phyloP scores from a whole-genome alignment of 2,888 invertebrate genomes.

The Drosophila mulleri region DNA sequence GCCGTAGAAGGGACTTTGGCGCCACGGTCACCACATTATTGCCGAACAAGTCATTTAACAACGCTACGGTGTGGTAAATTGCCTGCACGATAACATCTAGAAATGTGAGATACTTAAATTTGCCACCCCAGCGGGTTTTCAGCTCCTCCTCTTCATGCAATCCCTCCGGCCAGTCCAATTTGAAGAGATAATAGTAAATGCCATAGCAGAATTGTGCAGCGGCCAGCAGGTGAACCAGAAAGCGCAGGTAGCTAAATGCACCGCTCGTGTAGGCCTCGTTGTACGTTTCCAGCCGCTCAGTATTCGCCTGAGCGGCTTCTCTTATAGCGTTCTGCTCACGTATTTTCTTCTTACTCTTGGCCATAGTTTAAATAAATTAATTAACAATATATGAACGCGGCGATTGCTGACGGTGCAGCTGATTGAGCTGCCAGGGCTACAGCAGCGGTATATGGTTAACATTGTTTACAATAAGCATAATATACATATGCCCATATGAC shows the following conservation, averaged over 20 bases:
- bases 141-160: slow-evolving; percentile 63
- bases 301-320: slow-evolving; percentile 51
- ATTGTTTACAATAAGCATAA: slow-evolving; percentile 10
- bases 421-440: slow-evolving; percentile 25
- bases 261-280: slow-evolving; percentile 73
- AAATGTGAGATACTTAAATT: slow-evolving; percentile 93
- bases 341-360: slow-evolving; percentile 61
- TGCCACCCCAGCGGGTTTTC: slow-evolving; percentile 87
- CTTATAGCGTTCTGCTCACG: slow-evolving; percentile 57
- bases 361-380: slow-evolving; percentile 39
- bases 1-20: slow-evolving; percentile 87
- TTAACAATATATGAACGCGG: slow-evolving; percentile 24
- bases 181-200: slow-evolving; percentile 89
- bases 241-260: slow-evolving; percentile 68
- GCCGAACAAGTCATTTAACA: slow-evolving; percentile 91
- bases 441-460: slow-evolving; percentile 4
- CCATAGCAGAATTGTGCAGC: slow-evolving; percentile 88
- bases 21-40: slow-evolving; percentile 88
- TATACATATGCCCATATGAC: neutral
- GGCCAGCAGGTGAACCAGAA: slow-evolving; percentile 86
- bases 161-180: slow-evolving; percentile 84
- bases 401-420: slow-evolving; percentile 20
- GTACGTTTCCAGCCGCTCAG: slow-evolving; percentile 47
- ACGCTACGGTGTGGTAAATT: slow-evolving; percentile 90
- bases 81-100: slow-evolving; percentile 92